Conservation (phyloP, 2,113 vertebrate species). For the Baryphthengus martii region DNA sequence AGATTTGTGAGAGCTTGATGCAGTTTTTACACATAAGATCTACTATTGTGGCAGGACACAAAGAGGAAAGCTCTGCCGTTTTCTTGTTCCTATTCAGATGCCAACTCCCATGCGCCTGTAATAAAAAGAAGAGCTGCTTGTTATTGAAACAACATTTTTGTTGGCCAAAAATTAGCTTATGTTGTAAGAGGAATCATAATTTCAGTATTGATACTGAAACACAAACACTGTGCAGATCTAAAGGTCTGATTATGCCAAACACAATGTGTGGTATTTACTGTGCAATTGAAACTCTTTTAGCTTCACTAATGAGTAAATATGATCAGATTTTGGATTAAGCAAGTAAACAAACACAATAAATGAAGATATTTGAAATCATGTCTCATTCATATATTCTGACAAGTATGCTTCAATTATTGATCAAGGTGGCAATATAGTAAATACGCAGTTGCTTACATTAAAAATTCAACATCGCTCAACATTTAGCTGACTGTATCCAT, state of each 20-base stretch:
- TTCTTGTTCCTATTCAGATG: neutral
- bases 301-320: slow-evolving; percentile 33
- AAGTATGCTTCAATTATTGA: slow-evolving; percentile 18
- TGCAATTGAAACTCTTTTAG: slow-evolving; percentile 8
- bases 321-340: slow-evolving; percentile 7
- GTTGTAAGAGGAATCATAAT: neutral
- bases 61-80: neutral
- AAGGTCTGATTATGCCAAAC: slow-evolving; percentile 18
- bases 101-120: neutral
- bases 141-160: neutral
- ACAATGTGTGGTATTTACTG: slow-evolving; percentile 4
- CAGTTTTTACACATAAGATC: neutral
- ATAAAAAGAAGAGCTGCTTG: neutral
- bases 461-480: slow-evolving; percentile 4
- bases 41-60: neutral
- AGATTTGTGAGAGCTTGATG: neutral
- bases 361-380: neutral
- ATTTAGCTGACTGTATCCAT: neutral
- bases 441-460: neutral
- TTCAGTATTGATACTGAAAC: neutral
- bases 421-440: neutral
- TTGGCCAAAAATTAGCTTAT: neutral
- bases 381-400: neutral
- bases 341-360: slow-evolving; percentile 23
- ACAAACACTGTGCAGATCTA: neutral